Evolutionary conservation across 1,140 invertebrate species (phyloP).

Genomic region (Nixonia krombeini): DNA sequence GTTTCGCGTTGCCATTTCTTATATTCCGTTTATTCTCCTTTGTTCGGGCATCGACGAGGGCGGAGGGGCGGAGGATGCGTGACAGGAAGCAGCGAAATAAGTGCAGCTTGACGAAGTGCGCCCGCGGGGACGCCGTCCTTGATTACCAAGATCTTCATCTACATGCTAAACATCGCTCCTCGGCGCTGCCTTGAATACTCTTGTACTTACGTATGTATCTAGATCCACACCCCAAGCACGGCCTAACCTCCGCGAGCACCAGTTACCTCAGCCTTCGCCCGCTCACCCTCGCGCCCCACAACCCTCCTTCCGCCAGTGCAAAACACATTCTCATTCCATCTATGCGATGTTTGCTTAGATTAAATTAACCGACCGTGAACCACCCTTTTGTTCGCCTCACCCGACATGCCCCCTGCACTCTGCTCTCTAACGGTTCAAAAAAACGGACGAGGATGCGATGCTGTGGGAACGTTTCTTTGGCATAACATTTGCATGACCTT

Average conservation of each 20-base stretch:
- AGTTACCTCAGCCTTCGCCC: slow-evolving; percentile 27
- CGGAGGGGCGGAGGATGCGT: slow-evolving; percentile 38
- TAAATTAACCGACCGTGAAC: slow-evolving; percentile 68
- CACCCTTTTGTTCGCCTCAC: slow-evolving; percentile 58
- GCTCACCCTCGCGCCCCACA: slow-evolving; percentile 41
- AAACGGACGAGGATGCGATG: too few relatives aligned
- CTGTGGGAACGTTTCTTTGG: too few relatives aligned
- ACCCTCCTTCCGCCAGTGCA: slow-evolving; percentile 44
- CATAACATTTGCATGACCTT: too few relatives aligned
- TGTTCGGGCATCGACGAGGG: too few relatives aligned
- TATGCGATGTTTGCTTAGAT: slow-evolving; percentile 70
- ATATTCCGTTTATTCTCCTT: too few relatives aligned
- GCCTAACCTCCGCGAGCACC: slow-evolving; percentile 41
- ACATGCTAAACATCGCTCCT: slow-evolving; percentile 70
- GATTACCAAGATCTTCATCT: slow-evolving; percentile 72
- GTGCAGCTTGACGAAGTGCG: slow-evolving; percentile 67
- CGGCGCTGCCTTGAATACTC: slow-evolving; percentile 65
- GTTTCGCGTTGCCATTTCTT: too few relatives aligned
- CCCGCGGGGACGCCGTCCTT: slow-evolving; percentile 65
- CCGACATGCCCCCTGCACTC: too few relatives aligned
- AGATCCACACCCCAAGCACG: slow-evolving; percentile 56
- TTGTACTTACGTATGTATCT: slow-evolving; percentile 71
- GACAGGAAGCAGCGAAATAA: slow-evolving; percentile 57
- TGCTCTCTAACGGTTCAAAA: too few relatives aligned
- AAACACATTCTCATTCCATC: slow-evolving; percentile 58